Evolutionary conservation across 1,140 invertebrate species (phyloP), one percentile per base, ranked within the genome.

Genomic region (Archivesica marissinica): DNA sequence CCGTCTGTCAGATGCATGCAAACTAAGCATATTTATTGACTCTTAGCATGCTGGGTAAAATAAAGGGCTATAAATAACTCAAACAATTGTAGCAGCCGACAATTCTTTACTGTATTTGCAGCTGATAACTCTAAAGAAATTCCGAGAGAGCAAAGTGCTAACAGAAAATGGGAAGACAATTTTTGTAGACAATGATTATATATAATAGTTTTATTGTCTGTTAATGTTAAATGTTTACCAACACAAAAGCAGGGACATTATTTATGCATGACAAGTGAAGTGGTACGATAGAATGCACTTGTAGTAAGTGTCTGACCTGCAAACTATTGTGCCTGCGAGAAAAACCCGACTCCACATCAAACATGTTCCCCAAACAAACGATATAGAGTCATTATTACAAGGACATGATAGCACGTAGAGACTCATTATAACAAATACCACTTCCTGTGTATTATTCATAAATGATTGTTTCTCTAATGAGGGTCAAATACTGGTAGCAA

Each of bases 391-490:
- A 11, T 44, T 50, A 13, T 41, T 70, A 28, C 66, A 70, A 70
- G 66, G 66, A 47, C 66, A 70, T 44, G 38, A 4, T 70, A 70
- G 38, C 66, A 39, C 47, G 66, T 70, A 70, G 47, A 47, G 25
- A 70, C 17, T 70, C 38, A 17, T 64, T 64, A 35, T 11, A 33
- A 30, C 2, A 64, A 35, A 64, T 25, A 70, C 41, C 41, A 70
- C 66, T 70, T 70, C 66, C 66, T 70, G 38, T 38, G 38, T 44
- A 47, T 70, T 64, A 47, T 70, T 70, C 66, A 28, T 44, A 44
- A 44, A 25, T 44, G n/a, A 44, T 70, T 70, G 66, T 70, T 70
- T 28, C 15, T 20, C 23, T 23, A 70, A 70, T 23, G 47, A 17
- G 30, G 59, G 59, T 64, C 59, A 64, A 17, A 64, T 20, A 64